Evolutionary conservation across 2,888 invertebrate genomes (phyloP).

Genomic region (Tachina fera): DNA sequence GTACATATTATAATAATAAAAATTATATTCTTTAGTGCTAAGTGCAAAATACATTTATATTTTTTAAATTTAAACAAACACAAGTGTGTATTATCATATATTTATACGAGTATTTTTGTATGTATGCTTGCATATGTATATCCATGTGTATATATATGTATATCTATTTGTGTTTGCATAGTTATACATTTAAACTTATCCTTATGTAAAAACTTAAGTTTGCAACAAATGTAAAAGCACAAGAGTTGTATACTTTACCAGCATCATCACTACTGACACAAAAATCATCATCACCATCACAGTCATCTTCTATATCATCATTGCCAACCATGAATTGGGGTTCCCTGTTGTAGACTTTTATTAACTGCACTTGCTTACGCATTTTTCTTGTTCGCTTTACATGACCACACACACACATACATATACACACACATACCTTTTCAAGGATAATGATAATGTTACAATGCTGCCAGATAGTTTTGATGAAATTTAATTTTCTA

Average conservation of each 20-base stretch:
- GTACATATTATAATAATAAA: conserved; percentile 14
- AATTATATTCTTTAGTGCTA: conserved; percentile 32
- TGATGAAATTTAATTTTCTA: neutral
- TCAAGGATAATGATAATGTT: conserved; percentile 53
- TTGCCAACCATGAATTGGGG: conserved; percentile 30
- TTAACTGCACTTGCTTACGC: conserved; percentile 57
- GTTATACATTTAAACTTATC: neutral
- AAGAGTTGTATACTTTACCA: conserved; percentile 13
- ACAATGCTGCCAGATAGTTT: conserved; percentile 35
- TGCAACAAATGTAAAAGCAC: neutral
- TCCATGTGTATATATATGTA: neutral
- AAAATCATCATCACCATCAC: neutral
- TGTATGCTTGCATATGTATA: no score
- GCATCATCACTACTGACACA: neutral
- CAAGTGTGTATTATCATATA: neutral
- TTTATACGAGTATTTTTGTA: neutral
- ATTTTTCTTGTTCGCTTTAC: conserved; percentile 8
- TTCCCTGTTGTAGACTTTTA: conserved; percentile 45
- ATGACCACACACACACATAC: neutral
- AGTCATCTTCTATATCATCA: neutral
- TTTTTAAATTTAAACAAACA: conserved; percentile 16
- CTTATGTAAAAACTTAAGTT: neutral
- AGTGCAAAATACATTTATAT: conserved; percentile 34
- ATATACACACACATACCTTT: neutral
- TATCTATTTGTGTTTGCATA: neutral